These are phyloP conservation scores for Hemichromis elongatus DNA, from an alignment of 2,113 vertebrate genomes.

Conservation along the genomic window DNA sequence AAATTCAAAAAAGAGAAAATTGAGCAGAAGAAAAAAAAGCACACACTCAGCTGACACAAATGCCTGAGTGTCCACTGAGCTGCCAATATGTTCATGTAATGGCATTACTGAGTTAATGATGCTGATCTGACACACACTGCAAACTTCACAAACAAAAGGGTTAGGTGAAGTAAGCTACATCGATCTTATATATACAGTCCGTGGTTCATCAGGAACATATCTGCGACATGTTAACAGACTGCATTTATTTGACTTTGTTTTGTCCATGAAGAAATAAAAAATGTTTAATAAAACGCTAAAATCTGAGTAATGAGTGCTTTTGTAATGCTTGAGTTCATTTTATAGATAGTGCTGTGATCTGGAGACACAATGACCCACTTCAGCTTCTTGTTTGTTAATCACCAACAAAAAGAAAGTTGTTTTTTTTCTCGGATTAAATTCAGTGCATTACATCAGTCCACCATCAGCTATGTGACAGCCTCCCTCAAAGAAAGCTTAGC, in stretches of 20 bases:
- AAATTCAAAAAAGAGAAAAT: not conserved
- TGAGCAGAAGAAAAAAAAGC: not conserved
- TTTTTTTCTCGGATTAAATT: not conserved
- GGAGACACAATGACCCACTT: not conserved
- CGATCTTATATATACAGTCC: not conserved
- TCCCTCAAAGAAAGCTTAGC: not conserved
- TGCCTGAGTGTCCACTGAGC: not conserved
- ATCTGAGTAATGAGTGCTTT: not conserved
- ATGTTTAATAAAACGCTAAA: not conserved
- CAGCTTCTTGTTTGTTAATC: not conserved
- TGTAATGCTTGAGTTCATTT: not conserved
- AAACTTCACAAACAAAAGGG: not conserved
- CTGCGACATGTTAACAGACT: not conserved
- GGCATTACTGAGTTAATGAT: not conserved
- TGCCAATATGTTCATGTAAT: not conserved
- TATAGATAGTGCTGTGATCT: not conserved
- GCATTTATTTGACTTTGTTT: not conserved
- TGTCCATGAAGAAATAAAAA: not conserved
- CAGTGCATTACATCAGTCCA: not conserved
- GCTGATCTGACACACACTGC: not conserved
- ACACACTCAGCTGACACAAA: not conserved
- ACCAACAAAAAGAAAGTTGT: not conserved
- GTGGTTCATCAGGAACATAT: not conserved
- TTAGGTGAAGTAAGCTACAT: rapidly evolving
- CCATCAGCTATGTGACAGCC: not conserved